Base-by-base conservation (phyloP, 2,113 vertebrate species). In the Crotalus horridus region DNA sequence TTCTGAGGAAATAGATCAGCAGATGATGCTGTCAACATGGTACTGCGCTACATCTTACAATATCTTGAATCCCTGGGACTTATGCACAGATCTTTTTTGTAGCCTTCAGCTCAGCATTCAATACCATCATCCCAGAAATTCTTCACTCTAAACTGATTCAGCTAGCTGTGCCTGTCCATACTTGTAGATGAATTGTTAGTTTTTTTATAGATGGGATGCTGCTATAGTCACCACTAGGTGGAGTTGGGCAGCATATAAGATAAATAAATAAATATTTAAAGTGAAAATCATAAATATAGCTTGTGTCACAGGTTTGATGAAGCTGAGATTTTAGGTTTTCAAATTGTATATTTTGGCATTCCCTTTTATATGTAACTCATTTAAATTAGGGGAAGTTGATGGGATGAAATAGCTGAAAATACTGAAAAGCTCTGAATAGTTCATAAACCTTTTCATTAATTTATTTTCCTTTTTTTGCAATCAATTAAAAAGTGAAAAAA, bases 381-480 rank as follows among this genome's bases (percentile, higher is more conserved):
- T 81, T 46, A 10, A 90, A 10, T 90, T 13, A 48, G 6, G 48
- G 48, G 59, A 29, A 33, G 54, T 85, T 53, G 26, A 48, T 89
- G 92, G 87, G 11, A 0, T 90, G 0, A 4, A 74, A 43, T 20
- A 29, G 7, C 55, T 53, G 86, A 74, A 95, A 43, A 48, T 24
- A 23, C 12, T 91, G 61, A 88, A 85, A 61, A 55, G 23, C 17
- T 58, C 20, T 74, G 26, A 53, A 43, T 59, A 20, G 33, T 4
- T 54, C n/a, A 88, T 91, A 94, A 93, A 53, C 15, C 23, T 90
- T 89, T 89, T 93, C 54, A 11, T 56, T 1, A 55, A 15, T 2
- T 64, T 81, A 43, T 81, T 43, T 81, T 43, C 33, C 33, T 43
- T 81, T 81, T 69, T 94, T 94, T 91, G 91, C 48, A 46, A 6